These are phyloP conservation scores for Acrocephalus arundinaceus DNA, from an alignment of 2,113 vertebrate genomes.

Conservation along the genomic window DNA sequence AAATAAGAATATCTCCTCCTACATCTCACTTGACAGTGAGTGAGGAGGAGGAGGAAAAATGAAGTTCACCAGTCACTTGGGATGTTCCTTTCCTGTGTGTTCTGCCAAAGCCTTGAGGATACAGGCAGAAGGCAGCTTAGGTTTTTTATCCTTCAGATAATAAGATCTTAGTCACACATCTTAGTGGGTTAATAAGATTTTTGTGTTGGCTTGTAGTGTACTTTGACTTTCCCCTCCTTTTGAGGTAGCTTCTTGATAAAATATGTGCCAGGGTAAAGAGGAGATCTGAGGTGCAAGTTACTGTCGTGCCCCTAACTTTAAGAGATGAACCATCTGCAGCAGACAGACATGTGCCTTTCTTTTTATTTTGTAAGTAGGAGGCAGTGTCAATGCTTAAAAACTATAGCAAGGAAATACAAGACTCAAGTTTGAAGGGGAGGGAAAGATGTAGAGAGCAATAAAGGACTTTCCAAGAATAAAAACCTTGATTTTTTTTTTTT, in stretches of 20 bases:
- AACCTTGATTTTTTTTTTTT: background rate
- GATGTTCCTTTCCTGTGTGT: background rate
- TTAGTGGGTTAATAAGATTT: slow-evolving; percentile 15
- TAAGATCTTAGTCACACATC: background rate
- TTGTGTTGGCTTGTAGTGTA: background rate
- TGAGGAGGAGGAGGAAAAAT: background rate
- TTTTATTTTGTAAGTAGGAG: background rate
- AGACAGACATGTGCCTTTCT: background rate
- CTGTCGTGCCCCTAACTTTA: background rate
- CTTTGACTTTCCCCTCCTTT: background rate
- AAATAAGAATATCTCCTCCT: background rate
- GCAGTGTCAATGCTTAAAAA: background rate
- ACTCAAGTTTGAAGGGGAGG: background rate
- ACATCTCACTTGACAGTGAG: background rate
- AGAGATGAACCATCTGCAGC: background rate
- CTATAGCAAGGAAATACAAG: background rate
- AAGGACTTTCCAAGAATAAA: background rate
- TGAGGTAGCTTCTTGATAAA: background rate
- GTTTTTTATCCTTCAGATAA: slow-evolving; percentile 9
- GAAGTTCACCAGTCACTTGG: background rate
- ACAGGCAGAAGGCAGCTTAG: background rate
- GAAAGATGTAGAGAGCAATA: background rate
- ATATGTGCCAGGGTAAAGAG: background rate
- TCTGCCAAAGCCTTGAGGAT: background rate
- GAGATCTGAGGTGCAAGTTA: background rate